Evolutionary conservation across 2,888 invertebrate species (phyloP).

Genomic region (Oligia latruncula): DNA sequence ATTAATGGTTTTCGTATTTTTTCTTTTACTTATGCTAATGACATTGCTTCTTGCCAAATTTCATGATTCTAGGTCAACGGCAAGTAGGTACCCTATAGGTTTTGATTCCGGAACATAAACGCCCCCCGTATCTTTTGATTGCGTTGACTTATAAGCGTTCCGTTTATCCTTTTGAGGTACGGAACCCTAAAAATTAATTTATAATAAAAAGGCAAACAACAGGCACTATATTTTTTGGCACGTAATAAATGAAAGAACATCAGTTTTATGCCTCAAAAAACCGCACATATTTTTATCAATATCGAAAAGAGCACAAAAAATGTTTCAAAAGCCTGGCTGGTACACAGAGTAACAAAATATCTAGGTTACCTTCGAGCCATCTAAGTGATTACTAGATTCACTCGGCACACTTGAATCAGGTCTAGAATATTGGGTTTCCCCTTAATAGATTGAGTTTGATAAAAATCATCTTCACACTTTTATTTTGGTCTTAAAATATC

Average conservation of each 20-base stretch:
- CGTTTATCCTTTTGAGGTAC: no score
- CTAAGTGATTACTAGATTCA: conserved; percentile 49
- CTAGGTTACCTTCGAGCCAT: conserved; percentile 25
- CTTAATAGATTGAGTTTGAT: conserved; percentile 19
- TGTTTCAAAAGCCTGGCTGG: neutral
- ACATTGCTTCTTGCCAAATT: no score
- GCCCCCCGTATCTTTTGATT: no score
- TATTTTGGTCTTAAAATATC: neutral
- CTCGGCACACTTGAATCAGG: conserved; percentile 26
- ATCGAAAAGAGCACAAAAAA: neutral
- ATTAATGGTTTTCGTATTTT: no score
- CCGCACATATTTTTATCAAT: conserved; percentile 1
- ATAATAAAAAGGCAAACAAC: neutral
- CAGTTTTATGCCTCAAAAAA: neutral
- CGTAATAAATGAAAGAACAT: neutral
- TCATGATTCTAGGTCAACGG: no score
- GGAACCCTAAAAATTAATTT: neutral
- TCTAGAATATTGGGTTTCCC: conserved; percentile 35
- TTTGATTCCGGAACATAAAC: no score
- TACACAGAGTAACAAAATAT: conserved; percentile 26
- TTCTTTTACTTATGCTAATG: no score
- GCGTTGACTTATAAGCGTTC: no score
- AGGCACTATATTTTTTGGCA: neutral
- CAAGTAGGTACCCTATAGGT: no score
- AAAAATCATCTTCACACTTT: conserved; percentile 18